phyloP scores from a whole-genome alignment of 2,888 invertebrate species.

The Pherbina coryleti region DNA sequence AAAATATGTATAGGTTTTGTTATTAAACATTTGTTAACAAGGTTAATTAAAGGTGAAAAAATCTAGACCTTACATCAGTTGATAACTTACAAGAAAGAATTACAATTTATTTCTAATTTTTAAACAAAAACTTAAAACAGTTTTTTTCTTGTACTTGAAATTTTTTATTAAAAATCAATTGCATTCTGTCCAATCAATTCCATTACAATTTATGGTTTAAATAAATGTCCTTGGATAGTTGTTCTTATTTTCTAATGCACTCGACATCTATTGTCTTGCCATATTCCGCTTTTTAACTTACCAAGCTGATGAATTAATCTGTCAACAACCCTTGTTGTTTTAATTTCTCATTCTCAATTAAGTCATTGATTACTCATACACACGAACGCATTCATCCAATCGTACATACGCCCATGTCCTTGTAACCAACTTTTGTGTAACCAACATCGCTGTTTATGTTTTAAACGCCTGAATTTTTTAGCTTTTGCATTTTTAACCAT shows the following conservation, averaged over 20 bases:
- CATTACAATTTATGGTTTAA: not conserved
- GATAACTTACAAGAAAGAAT: too few relatives aligned
- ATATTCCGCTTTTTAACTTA: constrained; percentile 15
- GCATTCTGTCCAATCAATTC: too few relatives aligned
- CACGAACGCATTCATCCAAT: not conserved
- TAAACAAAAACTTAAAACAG: too few relatives aligned
- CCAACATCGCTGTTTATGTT: not conserved
- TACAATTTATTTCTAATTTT: too few relatives aligned
- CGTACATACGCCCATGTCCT: constrained; percentile 7
- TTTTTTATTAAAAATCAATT: too few relatives aligned
- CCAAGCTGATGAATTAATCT: constrained; percentile 24
- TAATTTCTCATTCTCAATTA: constrained; percentile 37
- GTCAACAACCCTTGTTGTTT: constrained; percentile 34
- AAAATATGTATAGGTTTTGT: too few relatives aligned
- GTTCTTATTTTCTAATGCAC: not conserved
- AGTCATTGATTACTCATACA: constrained; percentile 27
- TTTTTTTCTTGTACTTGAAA: too few relatives aligned
- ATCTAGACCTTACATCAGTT: too few relatives aligned
- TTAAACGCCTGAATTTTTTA: not conserved
- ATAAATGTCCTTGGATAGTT: not conserved
- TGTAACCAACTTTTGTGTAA: not conserved
- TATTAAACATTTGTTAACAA: too few relatives aligned
- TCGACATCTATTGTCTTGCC: not conserved
- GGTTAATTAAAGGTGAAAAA: too few relatives aligned
- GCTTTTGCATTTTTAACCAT: constrained; percentile 1